Base-by-base conservation (phyloP, 2,113 vertebrate species). In the Chaetorhynchus papuensis region DNA sequence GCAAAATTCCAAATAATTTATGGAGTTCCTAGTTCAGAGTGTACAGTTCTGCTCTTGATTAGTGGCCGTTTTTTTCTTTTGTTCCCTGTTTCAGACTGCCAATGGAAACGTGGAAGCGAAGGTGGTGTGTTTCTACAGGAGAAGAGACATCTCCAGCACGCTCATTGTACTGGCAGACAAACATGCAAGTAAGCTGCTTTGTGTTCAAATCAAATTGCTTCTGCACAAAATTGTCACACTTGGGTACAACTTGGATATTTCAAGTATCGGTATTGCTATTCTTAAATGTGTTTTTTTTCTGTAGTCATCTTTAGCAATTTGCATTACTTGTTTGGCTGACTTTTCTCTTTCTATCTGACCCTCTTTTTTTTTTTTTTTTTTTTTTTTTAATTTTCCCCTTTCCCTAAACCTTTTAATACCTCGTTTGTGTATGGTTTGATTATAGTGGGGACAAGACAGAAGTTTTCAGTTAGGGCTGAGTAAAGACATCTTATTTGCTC, bases 91-190 rank as follows among this genome's bases (percentile, higher is more conserved):
- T 95, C 98, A 99, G 99, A 99, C 99, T 70, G 99, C 99, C 96
- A 99, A 98, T 97, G 99, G 99, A 84, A 99, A 99, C 26, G 99
- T 99, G 98, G 99, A 99, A 96, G 99, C 99, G 81, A 99, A 99
- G 98, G 99, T 99, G 98, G 99, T 99, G 76, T 99, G 99, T 96
- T 99, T 99, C 98, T 99, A 99, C 98, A 97, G 99, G 64, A 98
- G 99, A 94, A 98, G 99, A 83, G 99, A 99, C 98, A 99, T 99
- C 97, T 99, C 99, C 60, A 98, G 99, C 96, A 98, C 99, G 8
- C 99, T 99, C 93, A 99, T 99, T 94, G 98, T 99, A 37, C 93
- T 99, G 97, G 99, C 99, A 57, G 99, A 99, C 98, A 99, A 99
- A 98, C 99, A 99, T 68, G 99, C 99, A 97, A 98, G 99, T 99